Percentiles rank a stretch among this genome's conserved stretches.
These are phyloP conservation scores for Zaprionus africanus DNA, from an alignment of 1,140 invertebrate genomes.

Conservation along the genomic window DNA sequence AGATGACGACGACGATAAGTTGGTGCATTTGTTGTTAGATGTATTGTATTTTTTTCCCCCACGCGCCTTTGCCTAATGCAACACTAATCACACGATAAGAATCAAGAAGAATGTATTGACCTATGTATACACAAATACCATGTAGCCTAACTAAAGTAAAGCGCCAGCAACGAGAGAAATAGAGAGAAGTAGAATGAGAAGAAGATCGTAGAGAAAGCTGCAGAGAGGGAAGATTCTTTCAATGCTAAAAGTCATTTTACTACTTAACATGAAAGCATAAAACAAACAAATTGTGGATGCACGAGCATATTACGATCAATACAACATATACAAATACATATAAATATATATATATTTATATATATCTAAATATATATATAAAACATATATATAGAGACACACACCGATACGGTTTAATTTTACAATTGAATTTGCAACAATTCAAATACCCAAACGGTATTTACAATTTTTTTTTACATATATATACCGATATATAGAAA, in stretches of 20 bases:
- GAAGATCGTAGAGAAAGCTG: background rate
- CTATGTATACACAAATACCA: slow-evolving; percentile 50
- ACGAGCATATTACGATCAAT: slow-evolving; percentile 70
- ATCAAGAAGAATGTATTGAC: slow-evolving; percentile 29
- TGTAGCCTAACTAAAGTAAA: slow-evolving; percentile 53
- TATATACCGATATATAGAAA: slow-evolving; percentile 22
- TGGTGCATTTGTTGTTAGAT: slow-evolving; percentile 82
- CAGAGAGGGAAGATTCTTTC: slow-evolving; percentile 44
- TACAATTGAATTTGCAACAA: slow-evolving; percentile 42
- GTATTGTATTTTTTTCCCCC: slow-evolving; percentile 74
- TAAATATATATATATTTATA: slow-evolving; percentile 38
- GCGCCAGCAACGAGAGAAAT: slow-evolving; percentile 32
- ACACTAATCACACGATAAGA: slow-evolving; percentile 43
- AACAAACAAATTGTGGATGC: slow-evolving; percentile 46
- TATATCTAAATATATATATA: slow-evolving; percentile 48
- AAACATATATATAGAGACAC: slow-evolving; percentile 38
- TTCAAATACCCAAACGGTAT: slow-evolving; percentile 37
- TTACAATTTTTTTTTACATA: slow-evolving; percentile 30
- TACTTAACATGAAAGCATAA: slow-evolving; percentile 32
- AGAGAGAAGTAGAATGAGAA: background rate
- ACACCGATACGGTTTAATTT: slow-evolving; percentile 56
- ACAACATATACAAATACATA: slow-evolving; percentile 53
- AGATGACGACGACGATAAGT: slow-evolving; percentile 53
- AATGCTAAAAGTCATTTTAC: slow-evolving; percentile 69
- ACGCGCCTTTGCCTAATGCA: slow-evolving; percentile 80